Conservation (phyloP, 30 jellyfish, hydroid and myxozoan species). For the Aurelia aurita complex sp. Pacific region DNA sequence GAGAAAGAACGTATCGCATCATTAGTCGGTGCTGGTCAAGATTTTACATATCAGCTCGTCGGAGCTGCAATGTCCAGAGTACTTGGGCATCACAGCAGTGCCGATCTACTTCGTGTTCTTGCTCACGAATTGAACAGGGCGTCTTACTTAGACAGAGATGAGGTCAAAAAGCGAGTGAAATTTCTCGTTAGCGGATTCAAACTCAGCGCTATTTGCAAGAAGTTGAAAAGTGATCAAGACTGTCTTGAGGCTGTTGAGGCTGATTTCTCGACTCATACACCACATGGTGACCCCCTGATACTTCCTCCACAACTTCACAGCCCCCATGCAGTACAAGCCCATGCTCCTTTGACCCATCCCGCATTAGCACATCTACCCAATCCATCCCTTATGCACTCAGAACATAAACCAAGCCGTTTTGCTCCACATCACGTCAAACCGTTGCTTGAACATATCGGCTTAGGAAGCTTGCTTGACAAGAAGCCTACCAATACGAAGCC, state of each 20-base stretch:
- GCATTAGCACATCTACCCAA: slow-evolving; percentile 20
- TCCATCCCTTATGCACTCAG: not conserved
- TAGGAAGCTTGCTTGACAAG: not conserved
- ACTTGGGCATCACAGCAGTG: slow-evolving; percentile 73
- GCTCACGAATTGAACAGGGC: slow-evolving; percentile 74
- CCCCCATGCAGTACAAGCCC: not conserved
- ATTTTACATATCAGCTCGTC: slow-evolving; percentile 52
- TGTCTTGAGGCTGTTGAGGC: slow-evolving; percentile 73
- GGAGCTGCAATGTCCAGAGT: slow-evolving; percentile 65
- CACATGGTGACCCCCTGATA: slow-evolving; percentile 7
- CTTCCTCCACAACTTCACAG: slow-evolving; percentile 6
- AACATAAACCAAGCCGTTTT: too few relatives aligned
- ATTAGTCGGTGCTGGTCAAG: slow-evolving; percentile 65
- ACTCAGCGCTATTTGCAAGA: slow-evolving; percentile 64
- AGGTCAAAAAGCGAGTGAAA: slow-evolving; percentile 54
- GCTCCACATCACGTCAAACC: too few relatives aligned
- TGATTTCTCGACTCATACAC: slow-evolving; percentile 60
- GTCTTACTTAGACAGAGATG: slow-evolving; percentile 54
- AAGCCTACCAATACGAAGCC: not conserved
- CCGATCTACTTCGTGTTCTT: slow-evolving; percentile 57
- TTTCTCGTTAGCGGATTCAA: slow-evolving; percentile 68
- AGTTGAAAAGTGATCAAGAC: slow-evolving; percentile 50
- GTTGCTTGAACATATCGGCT: too few relatives aligned
- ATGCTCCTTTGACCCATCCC: slow-evolving; percentile 4
- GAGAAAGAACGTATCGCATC: slow-evolving; percentile 52